phyloP scores from a whole-genome alignment of 1,140 invertebrate genomes.

The Temnothorax curvispinosus region DNA sequence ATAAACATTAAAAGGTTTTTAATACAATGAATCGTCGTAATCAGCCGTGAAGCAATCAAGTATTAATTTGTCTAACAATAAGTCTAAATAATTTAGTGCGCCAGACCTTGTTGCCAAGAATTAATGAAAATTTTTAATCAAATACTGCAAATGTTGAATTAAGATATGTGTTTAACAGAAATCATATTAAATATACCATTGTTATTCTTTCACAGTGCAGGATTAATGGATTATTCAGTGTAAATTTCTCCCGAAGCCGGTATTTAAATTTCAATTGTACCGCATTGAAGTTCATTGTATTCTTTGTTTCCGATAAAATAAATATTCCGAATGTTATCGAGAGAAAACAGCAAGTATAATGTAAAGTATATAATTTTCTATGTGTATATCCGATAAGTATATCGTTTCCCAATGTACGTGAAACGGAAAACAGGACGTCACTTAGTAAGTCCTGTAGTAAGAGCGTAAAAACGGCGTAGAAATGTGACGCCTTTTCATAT shows the following conservation, averaged over 20 bases:
- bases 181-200: conserved; percentile 3
- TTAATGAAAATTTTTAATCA: not conserved
- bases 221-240: conserved; percentile 24
- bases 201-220: not conserved
- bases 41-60: not conserved
- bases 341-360: not conserved
- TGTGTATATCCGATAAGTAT: not conserved
- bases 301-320: conserved; percentile 27
- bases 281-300: not conserved
- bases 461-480: not conserved
- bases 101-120: not conserved
- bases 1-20: not conserved
- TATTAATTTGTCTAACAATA: not conserved
- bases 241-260: not conserved
- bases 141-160: conserved; percentile 11
- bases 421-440: not conserved
- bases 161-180: conserved; percentile 8
- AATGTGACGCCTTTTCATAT: not conserved
- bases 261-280: conserved; percentile 20
- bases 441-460: not conserved
- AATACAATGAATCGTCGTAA: not conserved
- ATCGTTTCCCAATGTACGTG: not conserved
- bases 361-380: not conserved
- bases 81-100: not conserved
- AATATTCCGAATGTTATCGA: conserved; percentile 17